Conservation (phyloP, 2,797 vertebrate species). For the Cottoperca gobio region DNA sequence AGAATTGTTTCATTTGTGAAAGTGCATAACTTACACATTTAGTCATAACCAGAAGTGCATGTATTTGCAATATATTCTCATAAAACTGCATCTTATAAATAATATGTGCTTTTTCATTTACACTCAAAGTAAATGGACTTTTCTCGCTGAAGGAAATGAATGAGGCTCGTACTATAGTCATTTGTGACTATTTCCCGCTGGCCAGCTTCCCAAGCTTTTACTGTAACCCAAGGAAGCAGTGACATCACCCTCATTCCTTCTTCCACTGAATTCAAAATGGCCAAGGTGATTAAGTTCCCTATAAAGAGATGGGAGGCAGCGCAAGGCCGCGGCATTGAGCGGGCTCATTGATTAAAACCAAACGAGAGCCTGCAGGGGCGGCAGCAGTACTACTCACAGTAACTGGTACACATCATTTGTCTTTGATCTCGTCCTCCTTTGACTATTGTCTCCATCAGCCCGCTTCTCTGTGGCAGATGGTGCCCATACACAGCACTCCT, state of each 20-base stretch:
- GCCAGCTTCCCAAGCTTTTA: conserved; percentile 76
- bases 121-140: conserved; percentile 74
- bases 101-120: conserved; percentile 63
- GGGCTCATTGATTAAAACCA: conserved; percentile 79
- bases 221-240: conserved; percentile 76
- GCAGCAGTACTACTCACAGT: conserved; percentile 44
- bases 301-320: conserved; percentile 74
- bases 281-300: conserved; percentile 80
- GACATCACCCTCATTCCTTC: conserved; percentile 77
- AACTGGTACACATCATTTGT: conserved; percentile 55
- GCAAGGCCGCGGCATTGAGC: conserved; percentile 75
- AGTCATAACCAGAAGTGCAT: conserved; percentile 56
- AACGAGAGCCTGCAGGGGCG: conserved; percentile 62
- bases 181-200: conserved; percentile 70
- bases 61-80: conserved; percentile 70
- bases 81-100: conserved; percentile 67
- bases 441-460: conserved; percentile 57
- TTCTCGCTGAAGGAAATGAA: conserved; percentile 63
- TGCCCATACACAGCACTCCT: conserved; percentile 21
- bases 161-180: conserved; percentile 50
- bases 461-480: conserved; percentile 49
- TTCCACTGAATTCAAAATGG: conserved; percentile 70
- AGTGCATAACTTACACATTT: conserved; percentile 41
- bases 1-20: conserved; percentile 44
- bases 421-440: conserved; percentile 65